Conservation (phyloP, 2,113 vertebrate genomes). For the Melanocharis versteri region DNA sequence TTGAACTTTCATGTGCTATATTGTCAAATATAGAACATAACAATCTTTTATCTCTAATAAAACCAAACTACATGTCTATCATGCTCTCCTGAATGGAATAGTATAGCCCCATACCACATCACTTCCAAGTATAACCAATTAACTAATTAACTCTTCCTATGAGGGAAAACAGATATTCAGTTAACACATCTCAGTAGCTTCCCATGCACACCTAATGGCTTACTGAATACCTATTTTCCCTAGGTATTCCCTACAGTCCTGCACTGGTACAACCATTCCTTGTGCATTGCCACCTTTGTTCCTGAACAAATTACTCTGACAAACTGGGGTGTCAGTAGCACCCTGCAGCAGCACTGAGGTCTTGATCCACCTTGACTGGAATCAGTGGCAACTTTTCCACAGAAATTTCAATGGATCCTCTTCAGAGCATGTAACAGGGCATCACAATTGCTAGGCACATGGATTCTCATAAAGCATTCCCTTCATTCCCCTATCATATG, state of each 20-base stretch:
- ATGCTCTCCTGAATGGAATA: not conserved
- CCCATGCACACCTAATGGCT: not conserved
- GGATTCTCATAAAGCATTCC: not conserved
- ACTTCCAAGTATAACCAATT: not conserved
- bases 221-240: not conserved
- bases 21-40: not conserved
- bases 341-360: not conserved
- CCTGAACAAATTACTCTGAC: not conserved
- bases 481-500: not conserved
- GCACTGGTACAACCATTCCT: not conserved
- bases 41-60: not conserved
- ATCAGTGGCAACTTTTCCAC: not conserved
- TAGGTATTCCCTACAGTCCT: not conserved
- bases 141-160: not conserved
- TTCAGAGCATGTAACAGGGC: not conserved
- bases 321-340: no score
- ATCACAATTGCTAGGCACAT: not conserved
- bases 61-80: not conserved
- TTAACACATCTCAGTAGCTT: not conserved
- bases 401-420: not conserved
- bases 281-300: not conserved
- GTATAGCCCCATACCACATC: accelerated
- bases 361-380: not conserved
- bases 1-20: not conserved
- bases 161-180: not conserved